Base-by-base conservation (phyloP, 1,140 invertebrate species). In the Protaetia brevitarsis region DNA sequence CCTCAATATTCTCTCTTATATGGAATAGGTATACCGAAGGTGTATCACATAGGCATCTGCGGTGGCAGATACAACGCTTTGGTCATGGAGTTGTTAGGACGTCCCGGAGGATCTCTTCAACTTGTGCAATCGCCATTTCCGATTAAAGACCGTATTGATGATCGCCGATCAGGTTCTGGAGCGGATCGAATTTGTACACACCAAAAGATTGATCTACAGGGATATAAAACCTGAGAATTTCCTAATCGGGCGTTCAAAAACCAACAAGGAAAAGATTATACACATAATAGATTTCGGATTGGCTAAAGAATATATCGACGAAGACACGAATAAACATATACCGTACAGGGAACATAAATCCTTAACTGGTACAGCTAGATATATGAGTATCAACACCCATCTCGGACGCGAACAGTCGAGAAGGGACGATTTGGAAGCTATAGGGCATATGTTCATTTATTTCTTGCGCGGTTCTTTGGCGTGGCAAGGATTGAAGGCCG, bases 131-230 rank as follows among this genome's bases (percentile, higher is more conserved):
- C 82, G 89, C 70, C 87, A 88, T 79, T 93, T 93, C 81, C 84
- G 85, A 68, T 79, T 92, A 64, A 93, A 93, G 82, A 92, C 89
- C 69, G 89, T 92, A 66, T 79, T 91, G 68, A 89, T 92, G 88
- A 84, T 92, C 70, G 88, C 89, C 60, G 86, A 92, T 76, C 90
- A 93, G 80, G 87, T 98, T 82, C 85, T 96, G 79, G 89, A 93
- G 84, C 90, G 97, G 84, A 98, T 99, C 88, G 97, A 99, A 85
- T 99, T 96, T 86, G 96, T 99, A 77, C 97, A 99, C 85, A 94
- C 92, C 78, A 75, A 73, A 65, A 68, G 89, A 76, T 78, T 92
- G 56, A 89, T 92, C 66, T 92, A 90, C 77, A 79, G 90, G 66
- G 90, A 92, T 78, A 86, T 92, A 1, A 92, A 92, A 77, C 90